Evolutionary conservation across 2,113 vertebrate genomes (phyloP).

Genomic region (Platanista minor): DNA sequence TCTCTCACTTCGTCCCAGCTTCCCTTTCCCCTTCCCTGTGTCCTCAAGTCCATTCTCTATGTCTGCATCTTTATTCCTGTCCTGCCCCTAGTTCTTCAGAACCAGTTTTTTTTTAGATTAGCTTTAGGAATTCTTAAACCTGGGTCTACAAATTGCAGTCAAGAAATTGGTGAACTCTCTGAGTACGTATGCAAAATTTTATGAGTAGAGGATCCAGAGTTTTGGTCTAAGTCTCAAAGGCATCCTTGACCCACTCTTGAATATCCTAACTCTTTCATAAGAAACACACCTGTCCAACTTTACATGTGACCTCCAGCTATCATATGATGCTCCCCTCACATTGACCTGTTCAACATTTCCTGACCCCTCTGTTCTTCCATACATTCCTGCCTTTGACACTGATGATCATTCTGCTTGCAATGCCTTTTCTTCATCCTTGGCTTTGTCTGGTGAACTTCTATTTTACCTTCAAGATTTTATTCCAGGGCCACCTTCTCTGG

Average conservation of each 20-base stretch:
- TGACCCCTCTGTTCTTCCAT: not conserved
- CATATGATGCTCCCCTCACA: not conserved
- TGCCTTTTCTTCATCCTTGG: not conserved
- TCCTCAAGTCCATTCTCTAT: not conserved
- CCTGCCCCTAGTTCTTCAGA: too few relatives aligned
- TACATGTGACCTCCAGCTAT: not conserved
- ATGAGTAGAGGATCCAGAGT: not conserved
- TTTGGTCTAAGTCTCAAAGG: not conserved
- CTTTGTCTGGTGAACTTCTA: not conserved
- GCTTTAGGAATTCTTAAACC: not conserved
- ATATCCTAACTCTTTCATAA: not conserved
- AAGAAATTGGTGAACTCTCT: not conserved
- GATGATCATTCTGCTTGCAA: not conserved
- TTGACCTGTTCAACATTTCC: not conserved
- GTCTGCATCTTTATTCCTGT: too few relatives aligned
- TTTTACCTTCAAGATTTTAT: not conserved
- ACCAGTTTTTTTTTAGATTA: not conserved
- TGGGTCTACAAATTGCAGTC: not conserved
- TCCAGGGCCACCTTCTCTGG: not conserved
- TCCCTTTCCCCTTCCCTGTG: too few relatives aligned
- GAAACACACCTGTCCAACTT: not conserved
- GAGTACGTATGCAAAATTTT: not conserved
- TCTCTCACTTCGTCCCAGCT: too few relatives aligned
- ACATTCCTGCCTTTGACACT: not conserved
- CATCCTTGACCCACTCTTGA: not conserved